Evolutionary conservation across 2,888 invertebrate genomes (phyloP).

Genomic region (Scaptomyza tumidula): DNA sequence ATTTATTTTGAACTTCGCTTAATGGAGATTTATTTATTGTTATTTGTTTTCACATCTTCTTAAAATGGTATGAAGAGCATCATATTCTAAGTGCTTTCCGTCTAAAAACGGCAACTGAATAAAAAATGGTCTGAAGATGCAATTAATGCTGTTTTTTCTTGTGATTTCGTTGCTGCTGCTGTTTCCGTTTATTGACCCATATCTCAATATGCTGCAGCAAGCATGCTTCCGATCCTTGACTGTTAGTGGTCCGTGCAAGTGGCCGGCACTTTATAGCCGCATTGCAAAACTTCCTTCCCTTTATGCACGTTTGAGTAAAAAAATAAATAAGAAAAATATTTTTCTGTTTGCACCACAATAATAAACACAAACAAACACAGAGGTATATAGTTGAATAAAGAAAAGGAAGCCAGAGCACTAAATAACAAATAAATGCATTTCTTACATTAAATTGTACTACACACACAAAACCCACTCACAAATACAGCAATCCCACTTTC

Average conservation of each 20-base stretch:
- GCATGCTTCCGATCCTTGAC: conserved; percentile 51
- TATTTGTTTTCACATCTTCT: background rate
- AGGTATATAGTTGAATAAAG: background rate
- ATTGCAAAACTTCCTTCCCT: conserved; percentile 49
- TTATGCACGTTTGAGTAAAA: conserved; percentile 36
- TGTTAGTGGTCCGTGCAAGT: conserved; percentile 28
- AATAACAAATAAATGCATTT: conserved; percentile 76
- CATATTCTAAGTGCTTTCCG: too few relatives aligned
- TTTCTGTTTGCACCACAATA: conserved; percentile 45
- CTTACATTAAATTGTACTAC: conserved; percentile 41
- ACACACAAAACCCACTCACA: conserved; percentile 25
- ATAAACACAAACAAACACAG: background rate
- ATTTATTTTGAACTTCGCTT: background rate
- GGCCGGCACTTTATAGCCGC: conserved; percentile 49
- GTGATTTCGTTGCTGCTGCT: conserved; percentile 14
- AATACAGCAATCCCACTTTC: conserved; percentile 3
- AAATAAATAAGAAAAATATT: conserved; percentile 57
- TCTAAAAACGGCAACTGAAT: background rate
- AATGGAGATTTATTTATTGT: background rate
- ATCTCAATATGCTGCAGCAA: conserved; percentile 7
- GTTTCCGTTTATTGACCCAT: conserved; percentile 52
- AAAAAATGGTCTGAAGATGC: conserved; percentile 5
- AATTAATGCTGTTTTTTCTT: conserved; percentile 23
- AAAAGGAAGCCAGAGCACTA: conserved; percentile 66
- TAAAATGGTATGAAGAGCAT: too few relatives aligned